Evolutionary conservation across 2,797 vertebrate species (phyloP).

Genomic region (Octomys mimax): DNA sequence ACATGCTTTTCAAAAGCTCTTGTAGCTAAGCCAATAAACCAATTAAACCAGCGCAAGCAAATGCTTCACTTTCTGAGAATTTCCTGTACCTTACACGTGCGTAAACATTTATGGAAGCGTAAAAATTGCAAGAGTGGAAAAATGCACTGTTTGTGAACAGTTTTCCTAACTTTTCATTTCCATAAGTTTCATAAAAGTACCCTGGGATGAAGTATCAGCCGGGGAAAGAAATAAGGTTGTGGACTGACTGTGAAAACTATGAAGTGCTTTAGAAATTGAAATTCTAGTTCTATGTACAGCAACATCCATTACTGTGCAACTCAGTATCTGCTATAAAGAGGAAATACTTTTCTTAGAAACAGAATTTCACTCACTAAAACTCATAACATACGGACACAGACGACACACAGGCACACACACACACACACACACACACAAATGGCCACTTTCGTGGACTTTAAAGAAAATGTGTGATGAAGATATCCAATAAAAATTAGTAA

Average conservation of each 20-base stretch:
- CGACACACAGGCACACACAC: neutral
- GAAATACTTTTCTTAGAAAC: slow-evolving; percentile 45
- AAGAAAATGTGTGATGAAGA: slow-evolving; percentile 27
- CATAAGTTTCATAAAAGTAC: slow-evolving; percentile 31
- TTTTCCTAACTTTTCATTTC: slow-evolving; percentile 61
- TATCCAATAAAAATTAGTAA: neutral
- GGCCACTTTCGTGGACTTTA: neutral
- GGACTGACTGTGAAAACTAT: neutral
- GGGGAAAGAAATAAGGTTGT: neutral
- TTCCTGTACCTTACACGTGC: slow-evolving; percentile 70
- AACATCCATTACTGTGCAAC: neutral
- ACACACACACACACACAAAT: neutral
- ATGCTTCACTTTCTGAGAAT: slow-evolving; percentile 74
- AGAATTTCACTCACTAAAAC: neutral
- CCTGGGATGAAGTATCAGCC: neutral
- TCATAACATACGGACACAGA: neutral
- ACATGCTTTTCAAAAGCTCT: slow-evolving; percentile 64
- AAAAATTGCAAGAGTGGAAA: slow-evolving; percentile 59
- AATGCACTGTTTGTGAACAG: slow-evolving; percentile 48
- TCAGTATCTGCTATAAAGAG: neutral
- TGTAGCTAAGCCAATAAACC: slow-evolving; percentile 76
- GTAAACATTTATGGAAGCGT: slow-evolving; percentile 67
- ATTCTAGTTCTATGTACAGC: neutral
- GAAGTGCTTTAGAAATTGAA: slow-evolving; percentile 9
- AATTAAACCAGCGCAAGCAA: slow-evolving; percentile 68